phyloP scores from a whole-genome alignment of 2,797 vertebrate species.

The Macropus fuliginosus region DNA sequence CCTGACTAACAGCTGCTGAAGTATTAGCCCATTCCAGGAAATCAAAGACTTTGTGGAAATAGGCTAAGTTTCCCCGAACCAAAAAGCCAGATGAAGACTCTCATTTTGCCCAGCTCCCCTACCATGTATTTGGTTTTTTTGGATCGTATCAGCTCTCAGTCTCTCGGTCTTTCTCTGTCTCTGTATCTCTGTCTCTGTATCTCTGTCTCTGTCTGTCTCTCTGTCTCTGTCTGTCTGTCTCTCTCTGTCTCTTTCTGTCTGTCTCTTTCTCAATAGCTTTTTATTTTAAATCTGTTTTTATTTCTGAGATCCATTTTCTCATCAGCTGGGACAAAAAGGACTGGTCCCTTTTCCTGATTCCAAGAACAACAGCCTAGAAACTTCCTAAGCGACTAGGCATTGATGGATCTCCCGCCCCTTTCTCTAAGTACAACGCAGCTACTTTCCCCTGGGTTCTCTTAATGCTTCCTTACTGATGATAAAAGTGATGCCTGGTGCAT shows the following conservation, averaged over 20 bases:
- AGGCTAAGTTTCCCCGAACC: conserved; percentile 24
- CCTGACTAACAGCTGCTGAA: conserved; percentile 58
- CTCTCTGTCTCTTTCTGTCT: neutral
- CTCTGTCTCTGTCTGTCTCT: neutral
- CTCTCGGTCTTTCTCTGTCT: conserved; percentile 42
- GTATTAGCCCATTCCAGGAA: conserved; percentile 60
- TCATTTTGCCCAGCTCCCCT: neutral
- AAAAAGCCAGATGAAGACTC: neutral
- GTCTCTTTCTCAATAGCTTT: conserved; percentile 19
- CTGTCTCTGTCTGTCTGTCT: conserved; percentile 12
- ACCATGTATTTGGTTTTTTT: neutral
- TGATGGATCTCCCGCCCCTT: conserved; percentile 66
- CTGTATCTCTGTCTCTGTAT: conserved; percentile 18
- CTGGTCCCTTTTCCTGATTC: conserved; percentile 31
- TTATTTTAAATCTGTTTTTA: conserved; percentile 71
- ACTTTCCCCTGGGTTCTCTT: conserved; percentile 63
- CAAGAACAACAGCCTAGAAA: conserved; percentile 56
- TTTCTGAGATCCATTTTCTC: conserved; percentile 66
- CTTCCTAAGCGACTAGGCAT: conserved; percentile 64
- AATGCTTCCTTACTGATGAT: conserved; percentile 59
- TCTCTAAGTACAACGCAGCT: conserved; percentile 56
- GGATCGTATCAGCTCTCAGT: neutral
- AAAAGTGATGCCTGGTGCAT: conserved; percentile 39
- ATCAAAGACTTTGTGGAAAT: conserved; percentile 65
- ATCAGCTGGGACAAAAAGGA: conserved; percentile 66